phyloP scores from a whole-genome alignment of 2,888 invertebrate species.

The Elegia similella region DNA sequence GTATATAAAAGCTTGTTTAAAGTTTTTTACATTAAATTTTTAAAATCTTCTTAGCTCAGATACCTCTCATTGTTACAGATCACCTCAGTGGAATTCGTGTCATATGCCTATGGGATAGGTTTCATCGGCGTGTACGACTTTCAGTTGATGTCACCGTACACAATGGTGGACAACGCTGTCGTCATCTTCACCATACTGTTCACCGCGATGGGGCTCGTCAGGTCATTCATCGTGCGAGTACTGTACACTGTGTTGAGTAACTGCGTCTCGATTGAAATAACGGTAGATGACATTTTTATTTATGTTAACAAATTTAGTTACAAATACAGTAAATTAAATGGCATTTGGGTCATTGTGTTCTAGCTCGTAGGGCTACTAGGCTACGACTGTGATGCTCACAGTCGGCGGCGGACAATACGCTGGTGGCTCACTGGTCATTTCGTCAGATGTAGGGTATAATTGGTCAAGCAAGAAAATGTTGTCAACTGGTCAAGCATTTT shows the following conservation, averaged over 20 bases:
- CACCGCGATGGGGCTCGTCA: slow-evolving; percentile 44
- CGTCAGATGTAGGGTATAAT: no score
- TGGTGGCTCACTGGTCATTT: no score
- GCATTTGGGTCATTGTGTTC: no score
- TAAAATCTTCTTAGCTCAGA: background rate
- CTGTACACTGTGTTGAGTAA: slow-evolving; percentile 39
- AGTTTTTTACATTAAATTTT: no score
- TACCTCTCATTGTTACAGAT: slow-evolving; percentile 45
- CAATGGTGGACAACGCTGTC: slow-evolving; percentile 59
- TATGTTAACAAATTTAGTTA: background rate
- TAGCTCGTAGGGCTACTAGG: no score
- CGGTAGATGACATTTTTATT: background rate
- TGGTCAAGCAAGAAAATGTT: no score
- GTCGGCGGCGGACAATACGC: no score
- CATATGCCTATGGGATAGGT: slow-evolving; percentile 54
- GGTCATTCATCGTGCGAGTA: slow-evolving; percentile 50
- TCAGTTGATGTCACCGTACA: slow-evolving; percentile 50
- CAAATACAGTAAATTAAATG: no score
- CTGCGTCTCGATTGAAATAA: slow-evolving; percentile 41
- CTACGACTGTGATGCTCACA: no score
- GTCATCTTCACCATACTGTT: slow-evolving; percentile 48
- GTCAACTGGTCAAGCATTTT: no score
- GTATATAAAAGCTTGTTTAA: no score
- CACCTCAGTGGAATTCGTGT: slow-evolving; percentile 36
- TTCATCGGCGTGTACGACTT: slow-evolving; percentile 59